Base-by-base conservation (phyloP, 2,797 vertebrate genomes). In the Gallirallus australis region DNA sequence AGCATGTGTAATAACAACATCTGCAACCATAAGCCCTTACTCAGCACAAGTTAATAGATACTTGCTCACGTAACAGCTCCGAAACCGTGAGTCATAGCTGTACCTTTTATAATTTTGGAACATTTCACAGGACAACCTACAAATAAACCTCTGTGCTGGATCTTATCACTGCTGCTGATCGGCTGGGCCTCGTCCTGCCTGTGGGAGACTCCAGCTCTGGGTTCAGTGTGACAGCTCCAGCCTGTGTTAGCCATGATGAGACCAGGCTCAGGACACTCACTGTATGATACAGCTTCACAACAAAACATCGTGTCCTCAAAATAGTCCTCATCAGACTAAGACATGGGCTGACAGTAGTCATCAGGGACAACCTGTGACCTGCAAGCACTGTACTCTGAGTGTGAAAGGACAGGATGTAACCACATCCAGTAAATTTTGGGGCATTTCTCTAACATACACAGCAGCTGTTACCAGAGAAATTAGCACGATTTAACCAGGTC, bases 31-130 rank as follows among this genome's bases (percentile, higher is more conserved):
- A 93, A 94, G 45, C 68, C 91, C 93, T 96, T 84, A 90, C 86
- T 96, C 96, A 97, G 96, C 95, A 93, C 45, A 45, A 89, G 47
- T 40, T 68, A 91, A 89, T 50, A 95, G 91, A 93, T 91, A 93
- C 91, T 87, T 89, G 88, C 70, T 93, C 93, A 89, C 0, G 28
- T 91, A 96, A 95, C 85, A 91, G 73, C 94, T 95, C 82, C 18
- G 85, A 94, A 96, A 97, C 94, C 56, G 0, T 96, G 96, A 97
- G 21, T 94, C 96, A 95, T 7, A 14, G 25, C 77, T 82, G 56
- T 15, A 56, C 82, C 90, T 96, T 84, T 72, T 79, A 82, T 73
- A 76, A 89, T 84, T 96, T 71, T 94, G 93, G 91, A 95, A 86
- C 80, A 88, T 94, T 96, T 95, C 93, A 79, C 65, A 47, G 1